Conservation (phyloP, 1,140 invertebrate genomes). For the Watersipora subatra region DNA sequence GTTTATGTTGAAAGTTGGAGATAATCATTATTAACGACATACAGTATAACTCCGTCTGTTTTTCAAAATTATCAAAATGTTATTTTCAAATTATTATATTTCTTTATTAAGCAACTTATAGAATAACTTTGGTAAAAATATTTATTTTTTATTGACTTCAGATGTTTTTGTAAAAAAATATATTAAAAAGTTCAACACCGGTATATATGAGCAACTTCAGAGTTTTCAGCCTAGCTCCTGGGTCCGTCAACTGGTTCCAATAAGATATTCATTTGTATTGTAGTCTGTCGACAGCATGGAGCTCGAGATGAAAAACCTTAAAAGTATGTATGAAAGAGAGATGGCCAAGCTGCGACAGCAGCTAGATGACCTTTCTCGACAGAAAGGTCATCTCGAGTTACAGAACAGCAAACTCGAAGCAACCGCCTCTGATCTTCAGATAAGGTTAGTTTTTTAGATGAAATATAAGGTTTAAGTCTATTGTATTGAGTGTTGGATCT, state of each 20-base stretch:
- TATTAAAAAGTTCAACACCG: no score
- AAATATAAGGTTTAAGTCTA: no score
- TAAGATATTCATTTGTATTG: not conserved
- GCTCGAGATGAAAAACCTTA: not conserved
- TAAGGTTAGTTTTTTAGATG: not conserved
- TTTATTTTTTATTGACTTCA: not conserved
- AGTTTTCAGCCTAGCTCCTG: not conserved
- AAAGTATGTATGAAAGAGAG: not conserved
- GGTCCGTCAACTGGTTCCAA: not conserved
- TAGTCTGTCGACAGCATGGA: slow-evolving; percentile 1
- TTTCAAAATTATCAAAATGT: no score
- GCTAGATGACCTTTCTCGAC: not conserved
- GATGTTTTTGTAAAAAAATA: no score
- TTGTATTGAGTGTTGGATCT: no score
- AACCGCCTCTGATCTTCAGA: not conserved
- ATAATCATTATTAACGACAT: no score
- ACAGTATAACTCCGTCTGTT: no score
- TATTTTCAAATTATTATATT: no score
- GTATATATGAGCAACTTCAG: no score
- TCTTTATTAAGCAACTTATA: not conserved
- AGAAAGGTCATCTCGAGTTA: not conserved
- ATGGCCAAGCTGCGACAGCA: not conserved
- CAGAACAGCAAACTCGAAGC: not conserved
- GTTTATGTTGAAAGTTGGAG: no score
- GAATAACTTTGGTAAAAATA: not conserved